Evolutionary conservation across 2,888 invertebrate species (phyloP).

Genomic region (Agrotis puta): DNA sequence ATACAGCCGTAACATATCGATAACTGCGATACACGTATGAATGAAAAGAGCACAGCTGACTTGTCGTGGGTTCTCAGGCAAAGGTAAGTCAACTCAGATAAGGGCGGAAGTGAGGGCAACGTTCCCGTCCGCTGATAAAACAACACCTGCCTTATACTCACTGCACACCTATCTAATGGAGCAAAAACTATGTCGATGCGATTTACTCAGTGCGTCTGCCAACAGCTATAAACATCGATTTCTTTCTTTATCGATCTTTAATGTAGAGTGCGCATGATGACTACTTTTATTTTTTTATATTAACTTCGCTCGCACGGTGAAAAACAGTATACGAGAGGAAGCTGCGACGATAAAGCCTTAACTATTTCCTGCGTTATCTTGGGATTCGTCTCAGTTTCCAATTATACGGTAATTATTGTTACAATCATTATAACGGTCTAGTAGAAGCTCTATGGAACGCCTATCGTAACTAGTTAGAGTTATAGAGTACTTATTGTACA

Average conservation of each 20-base stretch:
- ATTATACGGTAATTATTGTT: conserved; percentile 48
- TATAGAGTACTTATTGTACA: conserved; percentile 9
- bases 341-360: conserved; percentile 50
- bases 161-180: conserved; percentile 62
- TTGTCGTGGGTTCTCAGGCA: conserved; percentile 82
- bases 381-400: conserved; percentile 35
- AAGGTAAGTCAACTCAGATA: conserved; percentile 86
- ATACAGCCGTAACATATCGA: conserved; percentile 28
- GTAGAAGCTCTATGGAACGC: conserved; percentile 7
- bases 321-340: conserved; percentile 41
- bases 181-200: conserved; percentile 54
- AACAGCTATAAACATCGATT: conserved; percentile 41
- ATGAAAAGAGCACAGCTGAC: conserved; percentile 75
- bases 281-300: conserved; percentile 43
- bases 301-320: conserved; percentile 30
- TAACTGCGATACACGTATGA: conserved; percentile 44
- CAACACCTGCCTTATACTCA: conserved; percentile 79
- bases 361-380: conserved; percentile 47
- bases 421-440: conserved; percentile 21
- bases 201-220: conserved; percentile 41
- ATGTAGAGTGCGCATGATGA: conserved; percentile 28
- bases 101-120: conserved; percentile 88
- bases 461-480: conserved; percentile 14
- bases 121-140: conserved; percentile 83
- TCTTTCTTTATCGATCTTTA: conserved; percentile 33